Conservation (phyloP, 37 sponge, comb jelly and placozoan species). For the Halisarca cf. caerulea region DNA sequence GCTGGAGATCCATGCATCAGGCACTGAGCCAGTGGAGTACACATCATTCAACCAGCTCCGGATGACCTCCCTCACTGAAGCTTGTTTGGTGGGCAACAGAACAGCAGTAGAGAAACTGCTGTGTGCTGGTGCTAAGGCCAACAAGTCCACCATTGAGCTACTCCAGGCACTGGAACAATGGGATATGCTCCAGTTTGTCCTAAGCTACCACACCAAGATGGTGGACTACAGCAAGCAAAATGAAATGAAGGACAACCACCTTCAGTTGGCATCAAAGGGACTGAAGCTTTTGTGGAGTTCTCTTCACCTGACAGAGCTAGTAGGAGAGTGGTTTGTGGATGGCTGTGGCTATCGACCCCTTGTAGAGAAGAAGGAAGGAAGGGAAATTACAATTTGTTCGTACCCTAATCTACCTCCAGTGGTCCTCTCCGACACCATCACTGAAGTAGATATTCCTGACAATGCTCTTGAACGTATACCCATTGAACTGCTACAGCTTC, state of each 20-base stretch:
- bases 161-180: conserved; percentile 12
- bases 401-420: neutral
- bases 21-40: neutral
- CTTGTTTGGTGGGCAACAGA: conserved; percentile 32
- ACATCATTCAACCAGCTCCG: conserved; percentile 32
- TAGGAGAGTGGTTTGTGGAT: conserved; percentile 38
- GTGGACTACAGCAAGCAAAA: neutral
- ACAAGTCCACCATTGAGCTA: conserved; percentile 42
- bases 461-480: conserved; percentile 50
- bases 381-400: neutral
- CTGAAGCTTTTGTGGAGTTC: conserved; percentile 52
- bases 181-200: conserved; percentile 31
- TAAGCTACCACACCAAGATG: conserved; percentile 33
- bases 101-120: conserved; percentile 33
- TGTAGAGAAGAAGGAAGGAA: neutral
- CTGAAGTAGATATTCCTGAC: conserved; percentile 29
- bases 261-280: neutral
- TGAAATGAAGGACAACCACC: neutral
- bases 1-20: neutral
- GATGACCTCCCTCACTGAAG: conserved; percentile 68
- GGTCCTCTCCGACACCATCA: neutral
- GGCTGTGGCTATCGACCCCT: conserved; percentile 7
- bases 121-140: conserved; percentile 33
- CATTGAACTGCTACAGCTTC: conserved; percentile 47
- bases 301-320: conserved; percentile 21